Conservation (phyloP, 2,113 vertebrate genomes). For the Brienomyrus longianalis region DNA sequence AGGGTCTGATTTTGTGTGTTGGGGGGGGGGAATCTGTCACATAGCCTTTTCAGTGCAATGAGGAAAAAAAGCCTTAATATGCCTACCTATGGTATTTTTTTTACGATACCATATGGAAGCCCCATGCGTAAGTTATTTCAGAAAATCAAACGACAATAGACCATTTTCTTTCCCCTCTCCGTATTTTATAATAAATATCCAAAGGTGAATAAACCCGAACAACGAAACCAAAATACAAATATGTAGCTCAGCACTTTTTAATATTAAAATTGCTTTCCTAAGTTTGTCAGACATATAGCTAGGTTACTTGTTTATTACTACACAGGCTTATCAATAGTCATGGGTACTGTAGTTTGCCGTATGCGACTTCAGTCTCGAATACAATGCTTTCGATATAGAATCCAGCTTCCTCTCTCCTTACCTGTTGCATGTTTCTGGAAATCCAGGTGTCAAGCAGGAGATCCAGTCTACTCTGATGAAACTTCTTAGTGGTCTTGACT, state of each 20-base stretch:
- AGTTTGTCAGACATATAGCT: background rate
- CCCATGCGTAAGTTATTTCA: background rate
- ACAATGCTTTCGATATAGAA: background rate
- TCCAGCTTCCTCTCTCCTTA: conserved; percentile 44
- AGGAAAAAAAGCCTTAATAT: background rate
- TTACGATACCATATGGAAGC: background rate
- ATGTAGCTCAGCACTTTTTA: background rate
- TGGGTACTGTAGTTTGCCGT: background rate
- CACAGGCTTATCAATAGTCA: background rate
- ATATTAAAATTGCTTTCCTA: background rate
- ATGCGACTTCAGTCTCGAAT: background rate
- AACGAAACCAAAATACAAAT: background rate
- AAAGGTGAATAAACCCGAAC: background rate
- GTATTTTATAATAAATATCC: background rate
- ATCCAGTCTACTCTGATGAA: conserved; percentile 81
- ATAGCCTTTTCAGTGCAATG: conserved; percentile 14
- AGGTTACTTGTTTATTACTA: background rate
- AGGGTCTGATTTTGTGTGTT: conserved; percentile 30
- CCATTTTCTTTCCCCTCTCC: background rate
- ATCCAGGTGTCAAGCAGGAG: conserved; percentile 94
- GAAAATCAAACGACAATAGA: background rate
- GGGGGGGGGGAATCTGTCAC: conserved; percentile 26
- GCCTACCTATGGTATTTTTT: background rate
- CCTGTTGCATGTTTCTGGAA: conserved; percentile 82
- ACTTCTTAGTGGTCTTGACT: conserved; percentile 96